Conservation (phyloP, 2,113 vertebrate species). For the Eira barbara region DNA sequence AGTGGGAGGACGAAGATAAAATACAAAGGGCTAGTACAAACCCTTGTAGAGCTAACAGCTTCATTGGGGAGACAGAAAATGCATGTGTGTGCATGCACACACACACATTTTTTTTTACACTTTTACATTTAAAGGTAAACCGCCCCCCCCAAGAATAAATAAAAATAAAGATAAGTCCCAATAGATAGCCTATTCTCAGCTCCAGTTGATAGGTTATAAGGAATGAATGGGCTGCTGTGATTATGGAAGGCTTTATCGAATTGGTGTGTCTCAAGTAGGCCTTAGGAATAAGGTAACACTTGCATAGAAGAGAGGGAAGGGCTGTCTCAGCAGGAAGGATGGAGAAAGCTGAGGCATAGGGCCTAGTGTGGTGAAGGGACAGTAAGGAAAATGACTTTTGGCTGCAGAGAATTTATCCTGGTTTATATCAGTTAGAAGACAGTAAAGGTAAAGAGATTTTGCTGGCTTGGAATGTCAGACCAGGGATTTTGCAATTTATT, state of each 20-base stretch:
- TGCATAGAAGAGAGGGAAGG: background rate
- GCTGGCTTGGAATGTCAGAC: background rate
- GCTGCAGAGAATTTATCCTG: background rate
- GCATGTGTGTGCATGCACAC: no score
- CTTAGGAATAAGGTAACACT: background rate
- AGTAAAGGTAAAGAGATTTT: background rate
- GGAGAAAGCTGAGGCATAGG: background rate
- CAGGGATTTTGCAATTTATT: background rate
- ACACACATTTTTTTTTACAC: background rate
- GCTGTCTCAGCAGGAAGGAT: background rate
- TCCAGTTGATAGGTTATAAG: background rate
- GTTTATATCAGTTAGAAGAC: background rate
- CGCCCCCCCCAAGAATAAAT: background rate
- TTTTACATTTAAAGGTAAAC: background rate
- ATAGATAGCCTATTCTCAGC: background rate
- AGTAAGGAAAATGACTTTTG: background rate
- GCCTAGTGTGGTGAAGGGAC: background rate
- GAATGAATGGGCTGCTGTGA: background rate
- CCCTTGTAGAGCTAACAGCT: background rate
- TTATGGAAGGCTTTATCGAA: background rate
- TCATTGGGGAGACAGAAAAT: background rate
- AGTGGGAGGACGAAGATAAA: background rate
- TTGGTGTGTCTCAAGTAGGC: background rate
- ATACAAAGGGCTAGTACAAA: background rate
- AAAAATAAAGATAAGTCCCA: background rate